These are phyloP conservation scores for Sciurus niger DNA, from an alignment of 2,113 vertebrate genomes.

Conservation along the genomic window DNA sequence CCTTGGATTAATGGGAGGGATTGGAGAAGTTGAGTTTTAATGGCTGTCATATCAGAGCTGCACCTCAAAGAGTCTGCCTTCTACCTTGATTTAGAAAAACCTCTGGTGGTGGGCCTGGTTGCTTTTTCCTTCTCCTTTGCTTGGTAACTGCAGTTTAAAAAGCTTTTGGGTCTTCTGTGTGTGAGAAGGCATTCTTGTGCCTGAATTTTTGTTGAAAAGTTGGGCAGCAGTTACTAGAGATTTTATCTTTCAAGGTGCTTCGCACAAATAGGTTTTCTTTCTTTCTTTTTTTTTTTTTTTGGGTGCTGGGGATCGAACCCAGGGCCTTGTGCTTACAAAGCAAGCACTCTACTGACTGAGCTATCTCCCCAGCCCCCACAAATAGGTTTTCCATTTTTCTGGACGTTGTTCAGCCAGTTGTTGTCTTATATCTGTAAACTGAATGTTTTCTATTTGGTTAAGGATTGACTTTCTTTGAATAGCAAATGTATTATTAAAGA, in stretches of 20 bases:
- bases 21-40: background rate
- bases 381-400: constrained; percentile 7
- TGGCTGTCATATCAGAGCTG: background rate
- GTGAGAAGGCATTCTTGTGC: constrained; percentile 4
- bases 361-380: background rate
- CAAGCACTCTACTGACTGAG: too few species aligned
- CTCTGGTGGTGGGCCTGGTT: background rate
- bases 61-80: background rate
- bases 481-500: background rate
- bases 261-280: too few species aligned
- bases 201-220: background rate
- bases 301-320: too few species aligned
- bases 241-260: constrained; percentile 64
- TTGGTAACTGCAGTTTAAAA: background rate
- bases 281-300: too few species aligned
- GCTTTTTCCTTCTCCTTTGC: background rate
- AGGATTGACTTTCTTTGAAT: background rate
- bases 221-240: constrained; percentile 11
- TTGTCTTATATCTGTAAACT: background rate
- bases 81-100: constrained; percentile 18
- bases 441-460: background rate
- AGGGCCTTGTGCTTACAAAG: too few species aligned
- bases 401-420: background rate
- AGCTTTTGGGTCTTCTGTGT: background rate
- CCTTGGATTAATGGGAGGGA: background rate